These are phyloP conservation scores for Onychostruthus taczanowskii DNA, from an alignment of 2,113 vertebrate species.

Conservation along the genomic window DNA sequence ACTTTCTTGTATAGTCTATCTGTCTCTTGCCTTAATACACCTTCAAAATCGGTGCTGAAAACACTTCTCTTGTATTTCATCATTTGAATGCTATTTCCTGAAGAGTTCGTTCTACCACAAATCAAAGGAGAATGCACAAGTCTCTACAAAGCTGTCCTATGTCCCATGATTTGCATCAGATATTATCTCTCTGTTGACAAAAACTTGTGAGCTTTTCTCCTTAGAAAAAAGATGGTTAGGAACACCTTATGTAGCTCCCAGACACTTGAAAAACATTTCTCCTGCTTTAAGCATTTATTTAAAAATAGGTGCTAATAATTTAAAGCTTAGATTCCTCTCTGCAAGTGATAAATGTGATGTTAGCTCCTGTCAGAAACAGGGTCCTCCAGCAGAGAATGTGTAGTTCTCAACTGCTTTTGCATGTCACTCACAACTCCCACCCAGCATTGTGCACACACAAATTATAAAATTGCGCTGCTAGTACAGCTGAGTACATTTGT, in stretches of 20 bases:
- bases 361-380: not conserved
- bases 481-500: not conserved
- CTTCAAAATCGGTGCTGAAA: not conserved
- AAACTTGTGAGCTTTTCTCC: not conserved
- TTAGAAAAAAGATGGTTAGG: not conserved
- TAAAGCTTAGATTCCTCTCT: not conserved
- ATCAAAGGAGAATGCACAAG: not conserved
- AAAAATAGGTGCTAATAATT: not conserved
- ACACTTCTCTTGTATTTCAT: not conserved
- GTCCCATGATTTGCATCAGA: not conserved
- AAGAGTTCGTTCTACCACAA: not conserved
- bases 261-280: not conserved
- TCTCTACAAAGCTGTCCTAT: not conserved
- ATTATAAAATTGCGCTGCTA: not conserved
- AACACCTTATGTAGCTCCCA: not conserved
- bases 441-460: not conserved
- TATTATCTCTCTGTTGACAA: not conserved
- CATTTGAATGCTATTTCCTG: not conserved
- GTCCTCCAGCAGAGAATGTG: fast-evolving
- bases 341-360: not conserved
- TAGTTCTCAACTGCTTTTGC: fast-evolving
- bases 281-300: not conserved
- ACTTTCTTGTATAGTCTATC: not conserved
- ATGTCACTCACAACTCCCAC: not conserved
- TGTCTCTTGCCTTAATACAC: not conserved